Conservation (phyloP, 2,797 vertebrate genomes). For the Thripadectes ignobilis region DNA sequence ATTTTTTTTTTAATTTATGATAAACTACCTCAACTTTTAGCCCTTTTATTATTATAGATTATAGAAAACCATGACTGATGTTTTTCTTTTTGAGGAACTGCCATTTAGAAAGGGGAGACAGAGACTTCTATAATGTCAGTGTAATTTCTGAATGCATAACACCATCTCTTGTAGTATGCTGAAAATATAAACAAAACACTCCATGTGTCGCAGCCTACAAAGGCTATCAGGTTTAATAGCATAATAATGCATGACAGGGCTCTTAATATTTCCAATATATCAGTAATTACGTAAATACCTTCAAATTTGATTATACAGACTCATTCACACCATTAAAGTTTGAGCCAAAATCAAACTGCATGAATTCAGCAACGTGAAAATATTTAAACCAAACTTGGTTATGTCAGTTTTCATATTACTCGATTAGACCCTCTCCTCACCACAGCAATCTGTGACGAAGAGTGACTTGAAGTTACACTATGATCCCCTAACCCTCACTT, state of each 20-base stretch:
- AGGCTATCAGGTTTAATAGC: constrained; percentile 7
- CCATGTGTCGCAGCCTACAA: constrained; percentile 27
- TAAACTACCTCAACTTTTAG: background rate
- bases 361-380: background rate
- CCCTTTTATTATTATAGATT: background rate
- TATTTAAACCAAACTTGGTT: background rate
- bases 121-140: background rate
- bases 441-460: background rate
- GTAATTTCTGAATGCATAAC: constrained; percentile 26
- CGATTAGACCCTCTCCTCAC: background rate
- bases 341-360: background rate
- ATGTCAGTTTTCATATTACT: background rate
- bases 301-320: constrained; percentile 6
- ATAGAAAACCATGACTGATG: background rate
- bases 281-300: constrained; percentile 48
- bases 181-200: constrained; percentile 42
- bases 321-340: background rate
- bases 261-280: background rate
- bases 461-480: background rate
- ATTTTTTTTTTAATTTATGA: background rate
- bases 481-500: background rate
- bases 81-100: background rate
- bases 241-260: constrained; percentile 18
- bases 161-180: constrained; percentile 7
- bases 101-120: background rate